A percentile compares a stretch with the other conserved stretches of the same genome.
Evolutionary conservation across 2,888 invertebrate species (phyloP).

Genomic region (Keiferia lycopersicella): DNA sequence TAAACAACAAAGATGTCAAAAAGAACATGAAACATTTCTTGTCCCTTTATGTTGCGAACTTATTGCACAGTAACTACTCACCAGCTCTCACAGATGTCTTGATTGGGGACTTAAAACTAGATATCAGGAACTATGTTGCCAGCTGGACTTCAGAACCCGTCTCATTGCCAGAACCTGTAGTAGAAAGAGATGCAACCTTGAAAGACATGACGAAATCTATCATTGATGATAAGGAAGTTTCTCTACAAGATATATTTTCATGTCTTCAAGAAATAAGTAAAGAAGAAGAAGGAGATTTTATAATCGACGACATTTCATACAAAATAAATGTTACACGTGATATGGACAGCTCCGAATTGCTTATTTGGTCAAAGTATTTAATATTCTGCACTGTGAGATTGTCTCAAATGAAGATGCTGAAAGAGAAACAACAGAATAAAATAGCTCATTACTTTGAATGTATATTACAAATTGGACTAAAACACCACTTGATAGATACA

Average conservation of each 20-base stretch:
- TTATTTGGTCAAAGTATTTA: slow-evolving; percentile 70
- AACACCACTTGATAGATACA: slow-evolving; percentile 54
- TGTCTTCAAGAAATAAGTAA: slow-evolving; percentile 46
- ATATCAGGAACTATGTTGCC: slow-evolving; percentile 73
- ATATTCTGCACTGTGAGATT: slow-evolving; percentile 64
- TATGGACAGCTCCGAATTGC: slow-evolving; percentile 61
- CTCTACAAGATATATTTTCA: slow-evolving; percentile 57
- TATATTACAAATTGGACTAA: slow-evolving; percentile 56
- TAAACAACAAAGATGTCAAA: slow-evolving; percentile 58
- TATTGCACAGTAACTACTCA: slow-evolving; percentile 82
- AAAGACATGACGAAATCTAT: slow-evolving; percentile 68
- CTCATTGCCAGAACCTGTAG: slow-evolving; percentile 53
- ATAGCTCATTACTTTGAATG: slow-evolving; percentile 57
- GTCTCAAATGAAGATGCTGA: slow-evolving; percentile 55
- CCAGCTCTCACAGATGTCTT: slow-evolving; percentile 74
- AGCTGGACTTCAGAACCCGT: slow-evolving; percentile 71
- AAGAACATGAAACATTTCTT: slow-evolving; percentile 65
- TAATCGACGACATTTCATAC: slow-evolving; percentile 46
- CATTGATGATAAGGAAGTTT: slow-evolving; percentile 55
- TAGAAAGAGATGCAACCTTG: slow-evolving; percentile 54
- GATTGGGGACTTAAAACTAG: slow-evolving; percentile 70
- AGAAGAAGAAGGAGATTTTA: slow-evolving; percentile 47
- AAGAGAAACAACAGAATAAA: slow-evolving; percentile 50
- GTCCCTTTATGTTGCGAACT: slow-evolving; percentile 73
- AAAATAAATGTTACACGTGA: slow-evolving; percentile 46